Conservation (phyloP, 37 sponge, comb jelly and placozoan genomes). For the Corticium candelabrum region DNA sequence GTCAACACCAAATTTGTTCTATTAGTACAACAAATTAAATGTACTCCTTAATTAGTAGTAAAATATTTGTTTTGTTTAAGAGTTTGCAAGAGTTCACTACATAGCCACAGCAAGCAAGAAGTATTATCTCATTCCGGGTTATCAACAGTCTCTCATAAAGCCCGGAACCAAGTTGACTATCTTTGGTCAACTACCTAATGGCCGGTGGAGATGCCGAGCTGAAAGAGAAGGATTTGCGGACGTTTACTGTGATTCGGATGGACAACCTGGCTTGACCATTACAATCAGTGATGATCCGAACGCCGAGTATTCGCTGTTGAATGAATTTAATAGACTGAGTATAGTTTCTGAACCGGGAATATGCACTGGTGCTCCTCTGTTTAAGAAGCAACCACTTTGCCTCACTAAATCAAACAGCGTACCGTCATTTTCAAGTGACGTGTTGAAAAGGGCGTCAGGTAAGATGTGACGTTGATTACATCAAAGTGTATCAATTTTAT, state of each 20-base stretch:
- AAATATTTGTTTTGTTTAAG: not conserved
- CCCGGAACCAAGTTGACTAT: not conserved
- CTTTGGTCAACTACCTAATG: not conserved
- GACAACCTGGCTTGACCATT: not conserved
- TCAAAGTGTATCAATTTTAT: too few relatives aligned
- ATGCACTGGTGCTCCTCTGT: too few relatives aligned
- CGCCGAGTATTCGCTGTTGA: not conserved
- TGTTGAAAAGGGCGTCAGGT: too few relatives aligned
- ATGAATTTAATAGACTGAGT: not conserved
- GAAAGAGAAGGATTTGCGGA: not conserved
- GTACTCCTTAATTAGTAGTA: not conserved
- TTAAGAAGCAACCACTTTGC: too few relatives aligned
- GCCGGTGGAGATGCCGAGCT: not conserved
- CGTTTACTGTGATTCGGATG: not conserved
- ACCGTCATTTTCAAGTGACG: too few relatives aligned
- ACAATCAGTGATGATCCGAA: not conserved
- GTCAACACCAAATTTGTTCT: too few relatives aligned
- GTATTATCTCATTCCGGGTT: not conserved
- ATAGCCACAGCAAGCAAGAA: not conserved
- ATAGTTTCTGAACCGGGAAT: not conserved
- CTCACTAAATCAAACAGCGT: too few relatives aligned
- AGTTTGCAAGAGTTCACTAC: not conserved
- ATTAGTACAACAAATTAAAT: not conserved
- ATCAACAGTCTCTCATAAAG: not conserved
- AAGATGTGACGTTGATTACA: too few relatives aligned